Conservation (phyloP, 2,888 invertebrate genomes). For the Helicoverpa assulta region DNA sequence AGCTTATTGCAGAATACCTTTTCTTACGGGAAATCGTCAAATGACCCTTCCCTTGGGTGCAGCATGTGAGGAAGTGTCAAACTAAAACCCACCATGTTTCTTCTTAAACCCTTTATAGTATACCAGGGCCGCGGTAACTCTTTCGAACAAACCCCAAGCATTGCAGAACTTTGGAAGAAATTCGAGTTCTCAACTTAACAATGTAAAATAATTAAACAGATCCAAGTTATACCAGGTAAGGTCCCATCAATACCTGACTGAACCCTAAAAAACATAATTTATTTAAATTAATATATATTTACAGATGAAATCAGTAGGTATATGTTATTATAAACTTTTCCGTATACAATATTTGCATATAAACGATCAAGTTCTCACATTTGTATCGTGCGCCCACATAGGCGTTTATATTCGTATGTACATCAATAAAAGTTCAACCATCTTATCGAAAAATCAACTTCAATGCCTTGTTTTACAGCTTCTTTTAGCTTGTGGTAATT, state of each 20-base stretch:
- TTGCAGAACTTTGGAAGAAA: no score
- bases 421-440: constrained; percentile 26
- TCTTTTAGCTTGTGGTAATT: constrained; percentile 23
- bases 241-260: neutral
- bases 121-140: no score
- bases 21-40: no score
- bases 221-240: neutral
- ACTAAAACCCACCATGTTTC: no score
- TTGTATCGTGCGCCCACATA: constrained; percentile 38
- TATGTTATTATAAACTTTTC: constrained; percentile 39
- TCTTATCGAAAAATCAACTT: constrained; percentile 27
- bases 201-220: no score
- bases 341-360: constrained; percentile 52
- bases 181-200: no score
- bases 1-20: neutral
- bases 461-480: constrained; percentile 2
- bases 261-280: constrained; percentile 1
- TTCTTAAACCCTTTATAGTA: no score
- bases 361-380: constrained; percentile 50
- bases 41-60: no score
- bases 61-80: no score
- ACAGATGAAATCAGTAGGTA: constrained; percentile 34
- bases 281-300: neutral
- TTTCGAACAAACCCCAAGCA: no score
- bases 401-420: constrained; percentile 35